Conservation (phyloP, 2,888 invertebrate species). For the Phorcus lineatus region DNA sequence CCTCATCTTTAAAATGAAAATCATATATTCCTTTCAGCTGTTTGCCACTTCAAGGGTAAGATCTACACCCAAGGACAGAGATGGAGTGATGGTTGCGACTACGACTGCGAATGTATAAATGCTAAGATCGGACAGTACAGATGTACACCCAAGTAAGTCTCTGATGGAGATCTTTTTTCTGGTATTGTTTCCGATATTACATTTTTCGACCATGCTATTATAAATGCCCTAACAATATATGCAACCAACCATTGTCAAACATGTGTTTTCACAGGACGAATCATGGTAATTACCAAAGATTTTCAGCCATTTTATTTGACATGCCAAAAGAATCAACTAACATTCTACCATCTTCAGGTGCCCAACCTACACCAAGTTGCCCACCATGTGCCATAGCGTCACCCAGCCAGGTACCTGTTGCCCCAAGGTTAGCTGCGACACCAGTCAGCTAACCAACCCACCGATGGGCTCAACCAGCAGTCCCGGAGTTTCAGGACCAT, state of each 20-base stretch:
- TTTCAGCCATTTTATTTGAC: not conserved
- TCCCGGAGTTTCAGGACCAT: conserved; percentile 25
- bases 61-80: conserved; percentile 15
- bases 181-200: no score
- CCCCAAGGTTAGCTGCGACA: conserved; percentile 41
- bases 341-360: conserved; percentile 43
- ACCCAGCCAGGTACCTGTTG: conserved; percentile 47
- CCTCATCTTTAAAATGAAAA: not conserved
- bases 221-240: no score
- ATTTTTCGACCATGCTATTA: no score
- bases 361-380: conserved; percentile 50
- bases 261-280: no score
- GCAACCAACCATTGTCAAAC: no score
- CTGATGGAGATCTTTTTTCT: no score
- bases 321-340: no score
- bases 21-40: not conserved
- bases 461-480: not conserved
- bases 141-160: conserved; percentile 28
- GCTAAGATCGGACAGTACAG: conserved; percentile 7
- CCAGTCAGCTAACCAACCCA: not conserved
- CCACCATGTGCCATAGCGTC: conserved; percentile 45
- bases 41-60: conserved; percentile 16
- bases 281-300: no score
- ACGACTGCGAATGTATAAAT: conserved; percentile 23
- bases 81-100: conserved; percentile 29